Base-by-base conservation (phyloP, 2,888 invertebrate species). In the Crossocerus cetratus region DNA sequence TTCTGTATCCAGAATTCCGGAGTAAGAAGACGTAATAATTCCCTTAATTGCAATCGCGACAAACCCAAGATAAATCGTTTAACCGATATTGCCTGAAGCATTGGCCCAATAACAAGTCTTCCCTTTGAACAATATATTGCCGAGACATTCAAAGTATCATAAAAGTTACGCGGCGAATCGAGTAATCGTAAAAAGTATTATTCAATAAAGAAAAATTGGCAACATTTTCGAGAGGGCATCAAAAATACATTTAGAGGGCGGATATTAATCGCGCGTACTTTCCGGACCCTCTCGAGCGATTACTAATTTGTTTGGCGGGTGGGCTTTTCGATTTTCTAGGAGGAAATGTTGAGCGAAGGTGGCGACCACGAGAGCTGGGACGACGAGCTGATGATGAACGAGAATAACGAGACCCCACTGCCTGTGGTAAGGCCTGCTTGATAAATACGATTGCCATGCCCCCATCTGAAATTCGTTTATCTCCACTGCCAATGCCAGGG, bases 301-400 rank as follows among this genome's bases (percentile, higher is more conserved):
- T 13, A 14, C 49, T 49, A 49, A 49, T 49, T 14, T 16, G 14
- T 49, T 32, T 32, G 32, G 8, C 32, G 32, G 32, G 32, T 4
- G 23, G 32, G 32, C 8, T 1, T 70, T 74, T 70, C 71, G 65
- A 71, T 76, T 79, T 81, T 80, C 68, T 77, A 89, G 87, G 90
- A 90, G 79, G 90, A 90, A 79, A 86, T 86, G 86, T 87, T 89
- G 89, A 89, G 89, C 85, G 89, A 89, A 74, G 88, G 89, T 45
- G 88, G 88, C 18, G 90, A 90, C 72, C 89, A 90, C 69, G 89
- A 90, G 72, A 90, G 90, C 74, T 90, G 90, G 87, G 90, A 90
- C 77, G 90, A 90, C 60, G 90, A 90, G 32, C 84, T 89, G 83
- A 88, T 87, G 85, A 86, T 88, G 81, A 82, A 86, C 60, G 90